Evolutionary conservation across 2,113 vertebrate genomes (phyloP), one percentile per base, ranked within the genome.

Genomic region (Eleginops maclovinus): DNA sequence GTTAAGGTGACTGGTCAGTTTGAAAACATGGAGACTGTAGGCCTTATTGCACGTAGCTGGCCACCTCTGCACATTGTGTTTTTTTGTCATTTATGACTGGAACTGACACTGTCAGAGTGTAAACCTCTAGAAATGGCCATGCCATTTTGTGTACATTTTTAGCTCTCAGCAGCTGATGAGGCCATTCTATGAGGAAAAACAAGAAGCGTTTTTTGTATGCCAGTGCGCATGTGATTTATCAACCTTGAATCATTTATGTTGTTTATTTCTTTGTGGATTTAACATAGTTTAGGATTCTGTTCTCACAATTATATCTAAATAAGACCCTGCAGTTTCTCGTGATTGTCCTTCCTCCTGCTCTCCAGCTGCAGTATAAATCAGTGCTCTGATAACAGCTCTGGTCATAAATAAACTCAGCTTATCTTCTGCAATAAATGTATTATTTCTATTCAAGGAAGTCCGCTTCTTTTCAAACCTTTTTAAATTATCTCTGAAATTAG

Each of bases 361-460:
- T 53, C 21, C 71, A 41, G 21, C 65, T 66, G 65, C 19, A 9
- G 41, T 1, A 66, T 75, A 31, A 56, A 67, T 80, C 77, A 75
- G 21, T 43, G 54, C 40, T 43, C 19, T 61, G 72, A 75, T 70
- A 61, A 36, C 54, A 43, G 71, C 47, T 24, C 26, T 31, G 70
- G 51, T 53, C 70, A 56, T 69, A 59, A 64, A 69, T 77, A 75
- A 75, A 22, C 58, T 21, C 17, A 56, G 36, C 44, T 68, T 53
- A 83, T 64, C 64, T 65, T 14, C 65, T 13, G 81, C 46, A 60
- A 43, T 60, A 14, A 47, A 59, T 65, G 54, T 61, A 54, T n/a
- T 41, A 11, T 61, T 31, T 28, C 24, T 4, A 16, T 53, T 65
- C 36, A 66, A 44, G 46, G 53, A 26, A 64, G 59, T 36, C 17